Evolutionary conservation across 2,888 invertebrate genomes (phyloP), one percentile per base, ranked within the genome.

Genomic region (Caenorhabditis panamensis): DNA sequence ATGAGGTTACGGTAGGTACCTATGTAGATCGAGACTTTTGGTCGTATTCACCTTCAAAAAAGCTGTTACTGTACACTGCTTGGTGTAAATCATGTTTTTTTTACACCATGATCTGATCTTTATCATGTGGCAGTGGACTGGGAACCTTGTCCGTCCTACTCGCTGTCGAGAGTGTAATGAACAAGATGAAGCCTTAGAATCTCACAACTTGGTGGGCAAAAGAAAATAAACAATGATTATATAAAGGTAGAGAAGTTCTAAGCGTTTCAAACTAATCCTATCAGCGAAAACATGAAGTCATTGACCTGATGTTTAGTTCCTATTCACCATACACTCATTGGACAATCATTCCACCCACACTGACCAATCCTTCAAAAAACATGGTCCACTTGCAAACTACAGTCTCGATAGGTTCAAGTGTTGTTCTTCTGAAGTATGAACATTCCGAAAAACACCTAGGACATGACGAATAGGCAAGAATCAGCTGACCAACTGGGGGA

Each of bases 381-480:
- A 41, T 13, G 2, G 6, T 41, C n/a, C 13, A 41, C 13, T 13
- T 41, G 41, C 41, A 41, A 13, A 41, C 41, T 41, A 41, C 11
- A 41, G 41, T 41, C 41, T 41, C 41, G 13, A 41, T 11, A 41
- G 13, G 41, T 41, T 41, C 41, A 41, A 41, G 41, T 41, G 41
- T 41, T 41, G 5, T 41, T 41, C 41, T 41, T 41, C 31, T 31
- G 31, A 41, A 41, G 16, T 3, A 47, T 47, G 47, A 20, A 47
- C 47, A 18, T 47, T 47, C 47, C 20, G 41, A 47, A 47, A 41
- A 47, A 47, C 47, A 47, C 18, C 47, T 47, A 31, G 31, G 31
- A 31, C n/a, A 47, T 47, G 18, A 47, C n/a, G 18, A 47, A 47
- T 18, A 6, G 18, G 20, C 18, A 18, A 18, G 47, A 47, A 47